Base-by-base conservation (phyloP, 1,140 invertebrate genomes). In the Fopius arisanus region DNA sequence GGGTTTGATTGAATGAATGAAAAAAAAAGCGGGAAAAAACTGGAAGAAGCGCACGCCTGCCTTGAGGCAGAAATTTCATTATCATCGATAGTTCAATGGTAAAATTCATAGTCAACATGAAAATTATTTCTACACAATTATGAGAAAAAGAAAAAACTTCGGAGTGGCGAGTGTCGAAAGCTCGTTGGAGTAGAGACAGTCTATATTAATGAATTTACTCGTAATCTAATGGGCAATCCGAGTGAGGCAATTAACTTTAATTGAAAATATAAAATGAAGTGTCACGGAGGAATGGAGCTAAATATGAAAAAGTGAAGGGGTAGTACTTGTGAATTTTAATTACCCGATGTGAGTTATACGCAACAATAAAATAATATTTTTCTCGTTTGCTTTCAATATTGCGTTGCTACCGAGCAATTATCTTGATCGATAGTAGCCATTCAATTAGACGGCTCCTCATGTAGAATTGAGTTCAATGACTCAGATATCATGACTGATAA, bases 321-420 rank as follows among this genome's bases (percentile, higher is more conserved):
- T 7, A 37, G 33, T 7, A 37, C 7, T 12, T 16, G 43, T 48
- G 43, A 48, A 48, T 48, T 48, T 71, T 71, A 65, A 71, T 71
- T 71, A 28, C 59, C 5, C 16, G 16, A 40, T 43, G 9, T 37
- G 19, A 71, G 62, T 71, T 37, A 40, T 21, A 28, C 19, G 10
- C 43, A 48, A 48, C 43, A 48, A 48, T 48, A 48, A 48, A 19
- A 48, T 48, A 48, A 48, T 48, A 37, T 37, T 37, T 12, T 7
- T 12, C 33, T 7, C 33, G 33, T 37, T 37, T 37, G 43, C 4
- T 48, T 48, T 48, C n/a, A 48, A 48, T 48, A 48, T 48, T 48
- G 5, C 16, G 16, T 19, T 48, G 43, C 43, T n/a, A 48, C 43
- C 16, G 43, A 48, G 43, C 16, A 48, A 48, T 48, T 48, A 48